Evolutionary conservation across 2,113 vertebrate genomes (phyloP), one percentile per base, ranked within the genome.

Genomic region (Progne subis): DNA sequence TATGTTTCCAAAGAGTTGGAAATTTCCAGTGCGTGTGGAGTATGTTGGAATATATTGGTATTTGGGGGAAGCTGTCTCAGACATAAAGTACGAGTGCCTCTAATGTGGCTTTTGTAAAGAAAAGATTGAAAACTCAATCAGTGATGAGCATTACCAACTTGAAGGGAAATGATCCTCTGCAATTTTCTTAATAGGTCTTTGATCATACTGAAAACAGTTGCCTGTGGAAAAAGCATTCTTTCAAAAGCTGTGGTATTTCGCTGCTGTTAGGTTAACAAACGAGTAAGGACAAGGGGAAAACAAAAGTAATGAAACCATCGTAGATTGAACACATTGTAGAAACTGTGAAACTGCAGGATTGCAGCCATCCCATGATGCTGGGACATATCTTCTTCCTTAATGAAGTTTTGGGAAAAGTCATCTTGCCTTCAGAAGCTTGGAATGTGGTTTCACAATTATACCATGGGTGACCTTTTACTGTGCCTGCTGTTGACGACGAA

Each of bases 361-460:
- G 88, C 67, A 74, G 29, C 61, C 79, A 34, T 34, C 53, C 52
- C 18, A 18, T 39, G 88, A n/a, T 92, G 67, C 67, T 56, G 34
- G 80, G 52, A 61, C 17, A 3, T 78, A 75, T 34, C 76, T 91
- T 71, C 46, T 37, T 90, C 86, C 77, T 89, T 92, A 72, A 91
- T 90, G 70, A 94, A 86, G 59, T 90, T 97, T 95, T 89, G 76
- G 65, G 92, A 84, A 56, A 96, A 90, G 88, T 82, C 94, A 60
- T 65, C 86, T 82, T 81, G 2, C 75, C 67, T 94, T 93, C 93
- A 96, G 77, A 91, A 90, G 77, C 25, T 79, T 91, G 96, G 96
- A 97, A 97, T 96, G 94, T 37, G 77, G 94, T 93, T 97, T 93
- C 90, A 81, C 64, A 43, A 92, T 95, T 81, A 81, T 80, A 44